Percentiles rank a stretch among this genome's conserved stretches.
These are phyloP conservation scores for Pelobates fuscus DNA, from an alignment of 2,113 vertebrate genomes.

Conservation along the genomic window DNA sequence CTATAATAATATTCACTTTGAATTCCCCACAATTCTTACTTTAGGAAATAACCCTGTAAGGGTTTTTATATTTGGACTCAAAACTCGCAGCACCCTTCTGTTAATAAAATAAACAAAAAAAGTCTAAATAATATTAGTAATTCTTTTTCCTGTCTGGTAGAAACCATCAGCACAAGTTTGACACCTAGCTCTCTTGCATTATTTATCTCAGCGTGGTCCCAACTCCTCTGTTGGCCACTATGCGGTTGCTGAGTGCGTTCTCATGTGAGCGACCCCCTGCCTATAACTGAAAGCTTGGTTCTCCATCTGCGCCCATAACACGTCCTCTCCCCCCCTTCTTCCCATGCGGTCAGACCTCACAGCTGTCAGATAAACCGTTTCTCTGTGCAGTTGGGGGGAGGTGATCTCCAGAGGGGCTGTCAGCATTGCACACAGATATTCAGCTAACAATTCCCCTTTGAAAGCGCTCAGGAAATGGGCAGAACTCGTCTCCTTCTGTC, in stretches of 20 bases:
- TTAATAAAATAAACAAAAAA: too few species aligned
- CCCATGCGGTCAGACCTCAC: conserved; percentile 50
- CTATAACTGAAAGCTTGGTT: conserved; percentile 40
- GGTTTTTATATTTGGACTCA: too few species aligned
- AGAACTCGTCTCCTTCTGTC: neutral
- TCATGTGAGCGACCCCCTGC: conserved; percentile 42
- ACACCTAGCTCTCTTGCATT: conserved; percentile 21
- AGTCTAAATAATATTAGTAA: too few species aligned
- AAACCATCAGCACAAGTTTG: conserved; percentile 13
- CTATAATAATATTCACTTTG: too few species aligned
- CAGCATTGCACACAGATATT: conserved; percentile 46
- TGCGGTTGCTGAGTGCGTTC: conserved; percentile 36
- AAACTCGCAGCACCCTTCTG: too few species aligned
- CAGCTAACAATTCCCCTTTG: neutral
- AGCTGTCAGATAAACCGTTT: conserved; percentile 50
- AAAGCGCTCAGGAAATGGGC: neutral
- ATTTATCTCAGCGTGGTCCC: conserved; percentile 4
- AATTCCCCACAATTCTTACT: too few species aligned
- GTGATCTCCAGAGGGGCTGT: conserved; percentile 45
- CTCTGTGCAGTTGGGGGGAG: conserved; percentile 45
- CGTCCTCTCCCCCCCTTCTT: conserved; percentile 37
- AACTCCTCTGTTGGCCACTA: conserved; percentile 23
- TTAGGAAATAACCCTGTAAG: too few species aligned
- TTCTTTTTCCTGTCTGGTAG: neutral
- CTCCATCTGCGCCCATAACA: conserved; percentile 44